Evolutionary conservation across 2,797 vertebrate genomes (phyloP), one percentile per base, ranked within the genome.

Genomic region (Adelosebastes latens): DNA sequence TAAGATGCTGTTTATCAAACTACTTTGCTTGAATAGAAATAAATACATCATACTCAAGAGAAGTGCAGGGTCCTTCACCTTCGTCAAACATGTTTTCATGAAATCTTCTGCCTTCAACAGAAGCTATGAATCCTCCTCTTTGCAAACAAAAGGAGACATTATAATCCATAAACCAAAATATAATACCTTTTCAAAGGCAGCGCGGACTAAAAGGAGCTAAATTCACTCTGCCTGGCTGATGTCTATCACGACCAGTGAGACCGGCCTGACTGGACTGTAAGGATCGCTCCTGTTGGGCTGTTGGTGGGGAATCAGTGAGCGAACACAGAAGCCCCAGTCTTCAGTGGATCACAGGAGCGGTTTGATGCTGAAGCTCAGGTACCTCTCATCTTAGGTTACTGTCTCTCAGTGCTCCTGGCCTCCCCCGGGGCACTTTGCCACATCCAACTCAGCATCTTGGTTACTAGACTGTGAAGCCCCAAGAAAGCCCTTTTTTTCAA

Each of bases 311-410:
- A 75, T 72, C 67, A 62, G 63, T 18, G 65, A 86, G 72, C 4
- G 64, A 76, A 80, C 66, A 66, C 71, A 88, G 27, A 81, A 56
- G 72, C 65, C 52, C 3, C 27, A 68, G 69, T 86, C 77, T 85
- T 88, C 63, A 80, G 68, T 77, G 83, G 85, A 92, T 92, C 86
- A 90, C 75, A 87, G 73, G 34, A 81, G 84, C 42, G 75, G 84
- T 89, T 91, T 93, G 87, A 94, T 89, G 77, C 84, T 52, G 66
- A 66, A 71, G 82, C 89, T 88, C 67, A 88, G 92, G 89, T 92
- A 91, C 75, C 86, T 92, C 91, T 94, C 88, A 90, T 90, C 86
- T 88, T 70, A 81, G 80, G 87, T 90, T 90, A 91, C 80, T 67
- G 85, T 91, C 87, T 82, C 71, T 90, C 79, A 73, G 82, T 31